Base-by-base conservation (phyloP, 1,140 invertebrate species). In the Aphelinus certus region DNA sequence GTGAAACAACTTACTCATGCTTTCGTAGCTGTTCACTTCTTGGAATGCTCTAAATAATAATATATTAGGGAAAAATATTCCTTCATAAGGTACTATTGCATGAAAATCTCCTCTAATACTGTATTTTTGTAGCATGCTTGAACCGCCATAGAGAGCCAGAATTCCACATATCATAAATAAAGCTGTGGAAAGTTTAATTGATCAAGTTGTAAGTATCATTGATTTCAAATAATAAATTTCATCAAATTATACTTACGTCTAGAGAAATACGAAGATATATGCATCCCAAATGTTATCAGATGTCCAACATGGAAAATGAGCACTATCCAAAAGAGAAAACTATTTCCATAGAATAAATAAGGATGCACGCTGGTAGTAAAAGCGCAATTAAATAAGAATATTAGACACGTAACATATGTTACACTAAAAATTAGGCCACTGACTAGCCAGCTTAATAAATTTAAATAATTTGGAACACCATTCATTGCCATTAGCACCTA, bases 401-500 rank as follows among this genome's bases (percentile, higher is more conserved):
- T 78, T 42, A 85, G 73, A 43, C 84, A 84, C 47, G 80, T 56
- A 74, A 84, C 75, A 77, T 86, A 86, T 6, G 83, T 65, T 48
- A 76, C 76, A 61, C 85, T 87, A 45, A 84, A 85, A 51, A 85
- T 7, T 9, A 82, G 45, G 3, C 86, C 84, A 74, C 81, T 87
- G 1, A 82, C 26, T 6, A 87, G 62, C 87, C 87, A 88, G 70
- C 85, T 86, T 6, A 86, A 76, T 55, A 88, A 81, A 81, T 86
- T 87, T 56, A 84, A 81, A 69, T 77, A 76, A 7, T 78, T 81
- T 72, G 80, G 83, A 1, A 87, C 85, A 49, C 87, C 86, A 76
- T 88, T 88, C 77, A 88, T 85, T 48, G 82, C 77, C 86, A 88
- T 87, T 58, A 88, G 62, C 60, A 86, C 82, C 85, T 87, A 56